phyloP scores from a whole-genome alignment of 2,888 invertebrate genomes.

The Drosophila demipolita region DNA sequence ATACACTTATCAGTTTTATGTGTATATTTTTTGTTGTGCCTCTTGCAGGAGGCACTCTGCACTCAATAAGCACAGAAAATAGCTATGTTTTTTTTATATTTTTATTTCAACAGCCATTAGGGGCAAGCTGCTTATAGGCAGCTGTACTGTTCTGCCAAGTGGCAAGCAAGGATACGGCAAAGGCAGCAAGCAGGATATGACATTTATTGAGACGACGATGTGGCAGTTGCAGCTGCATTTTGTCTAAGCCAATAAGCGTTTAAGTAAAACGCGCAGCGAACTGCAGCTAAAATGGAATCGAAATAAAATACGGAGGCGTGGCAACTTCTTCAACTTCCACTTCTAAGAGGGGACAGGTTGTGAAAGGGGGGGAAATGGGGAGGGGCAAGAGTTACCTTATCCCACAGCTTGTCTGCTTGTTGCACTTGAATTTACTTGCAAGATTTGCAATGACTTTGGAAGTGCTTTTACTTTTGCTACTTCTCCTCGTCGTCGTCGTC shows the following conservation, averaged over 20 bases:
- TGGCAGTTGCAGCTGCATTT: slow-evolving; percentile 55
- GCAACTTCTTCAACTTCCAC: background rate
- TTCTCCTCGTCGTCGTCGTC: background rate
- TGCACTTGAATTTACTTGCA: slow-evolving; percentile 59
- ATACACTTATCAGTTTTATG: background rate
- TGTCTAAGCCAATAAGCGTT: slow-evolving; percentile 75
- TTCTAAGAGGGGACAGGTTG: background rate
- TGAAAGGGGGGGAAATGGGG: background rate
- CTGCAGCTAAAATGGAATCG: slow-evolving; percentile 48
- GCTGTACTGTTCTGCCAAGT: background rate
- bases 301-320: slow-evolving; percentile 19
- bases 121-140: slow-evolving; percentile 53
- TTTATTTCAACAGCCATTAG: slow-evolving; percentile 8
- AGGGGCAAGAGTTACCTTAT: slow-evolving; percentile 27
- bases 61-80: background rate
- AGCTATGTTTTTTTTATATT: background rate
- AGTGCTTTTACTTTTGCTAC: background rate
- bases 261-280: slow-evolving; percentile 55
- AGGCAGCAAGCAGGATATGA: slow-evolving; percentile 43
- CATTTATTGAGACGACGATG: slow-evolving; percentile 69
- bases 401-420: slow-evolving; percentile 40
- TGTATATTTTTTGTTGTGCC: background rate
- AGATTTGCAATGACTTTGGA: slow-evolving; percentile 34
- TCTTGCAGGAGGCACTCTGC: background rate
- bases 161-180: background rate